These are phyloP conservation scores for Macrophya annulata DNA, from an alignment of 2,888 invertebrate genomes.

Conservation along the genomic window DNA sequence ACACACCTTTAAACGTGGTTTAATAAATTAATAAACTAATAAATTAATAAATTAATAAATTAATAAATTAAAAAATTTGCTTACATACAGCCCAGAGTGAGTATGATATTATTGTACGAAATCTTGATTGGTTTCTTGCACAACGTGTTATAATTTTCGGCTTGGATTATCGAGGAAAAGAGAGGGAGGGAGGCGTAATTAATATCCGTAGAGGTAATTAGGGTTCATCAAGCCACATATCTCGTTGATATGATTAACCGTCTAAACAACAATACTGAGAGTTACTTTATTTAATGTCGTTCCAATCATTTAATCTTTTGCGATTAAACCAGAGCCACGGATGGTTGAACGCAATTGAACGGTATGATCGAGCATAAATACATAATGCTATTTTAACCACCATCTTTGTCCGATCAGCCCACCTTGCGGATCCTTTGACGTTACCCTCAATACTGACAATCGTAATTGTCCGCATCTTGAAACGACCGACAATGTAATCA, in stretches of 20 bases:
- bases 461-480: background rate
- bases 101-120: background rate
- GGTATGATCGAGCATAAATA: slow-evolving; percentile 50
- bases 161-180: background rate
- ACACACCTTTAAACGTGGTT: slow-evolving; percentile 20
- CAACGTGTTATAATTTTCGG: background rate
- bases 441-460: slow-evolving; percentile 33
- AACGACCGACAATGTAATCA: slow-evolving; percentile 4
- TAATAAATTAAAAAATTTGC: background rate
- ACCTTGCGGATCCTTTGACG: slow-evolving; percentile 37
- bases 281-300: slow-evolving; percentile 25
- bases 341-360: slow-evolving; percentile 51
- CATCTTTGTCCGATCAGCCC: slow-evolving; percentile 17
- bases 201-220: slow-evolving; percentile 35
- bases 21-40: slow-evolving; percentile 29
- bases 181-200: background rate
- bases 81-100: background rate
- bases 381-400: slow-evolving; percentile 24
- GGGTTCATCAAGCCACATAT: slow-evolving; percentile 24
- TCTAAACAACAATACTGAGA: background rate
- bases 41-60: background rate
- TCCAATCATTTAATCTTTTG: slow-evolving; percentile 33
- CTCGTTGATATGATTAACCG: slow-evolving; percentile 34
- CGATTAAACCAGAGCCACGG: slow-evolving; percentile 43
- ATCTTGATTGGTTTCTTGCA: slow-evolving; percentile 27